Evolutionary conservation across 1,140 invertebrate genomes (phyloP), one percentile per base, ranked within the genome.

Genomic region (Hycleus phaleratus): DNA sequence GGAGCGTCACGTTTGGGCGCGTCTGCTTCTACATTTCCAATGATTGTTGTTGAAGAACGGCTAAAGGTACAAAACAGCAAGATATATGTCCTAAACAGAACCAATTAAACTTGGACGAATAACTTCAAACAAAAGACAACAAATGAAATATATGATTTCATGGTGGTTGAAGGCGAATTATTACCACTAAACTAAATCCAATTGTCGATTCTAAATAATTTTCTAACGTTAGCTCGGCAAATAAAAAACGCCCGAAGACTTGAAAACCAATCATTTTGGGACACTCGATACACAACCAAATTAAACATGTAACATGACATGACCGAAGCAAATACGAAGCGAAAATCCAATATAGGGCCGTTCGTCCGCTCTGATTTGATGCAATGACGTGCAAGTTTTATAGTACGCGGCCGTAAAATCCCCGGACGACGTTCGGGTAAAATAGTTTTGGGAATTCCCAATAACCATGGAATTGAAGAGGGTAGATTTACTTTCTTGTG

Each of bases 321-420:
- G 32, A 32, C 32, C 26, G 56, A 32, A 47, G 25, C 45, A 44
- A 48, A 52, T 40, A 58, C 32, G 7, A 32, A 32, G 38, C n/a
- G 49, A 58, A 51, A 58, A 58, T 58, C 60, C 60, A 62, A 62
- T 62, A 53, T 62, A 62, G 32, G 32, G 32, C 32, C 4, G 32
- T 32, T 32, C 32, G 32, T 32, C 7, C 49, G 26, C 38, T 55
- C 56, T 58, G 60, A 62, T 62, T 58, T 54, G 56, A 54, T 53
- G 55, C 60, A 55, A 55, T 58, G 59, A 61, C 54, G 49, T 55
- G 54, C 32, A 50, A 32, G 26, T 18, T 32, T 32, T 32, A 32
- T 32, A 32, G 24, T 40, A 43, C 12, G n/a, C 12, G 49, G 38
- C 25, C 43, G 40, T 42, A 38, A 46, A 53, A 53, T 53, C 51